Evolutionary conservation across 1,140 invertebrate species (phyloP).

Genomic region (Thaumetopoea pityocampa): DNA sequence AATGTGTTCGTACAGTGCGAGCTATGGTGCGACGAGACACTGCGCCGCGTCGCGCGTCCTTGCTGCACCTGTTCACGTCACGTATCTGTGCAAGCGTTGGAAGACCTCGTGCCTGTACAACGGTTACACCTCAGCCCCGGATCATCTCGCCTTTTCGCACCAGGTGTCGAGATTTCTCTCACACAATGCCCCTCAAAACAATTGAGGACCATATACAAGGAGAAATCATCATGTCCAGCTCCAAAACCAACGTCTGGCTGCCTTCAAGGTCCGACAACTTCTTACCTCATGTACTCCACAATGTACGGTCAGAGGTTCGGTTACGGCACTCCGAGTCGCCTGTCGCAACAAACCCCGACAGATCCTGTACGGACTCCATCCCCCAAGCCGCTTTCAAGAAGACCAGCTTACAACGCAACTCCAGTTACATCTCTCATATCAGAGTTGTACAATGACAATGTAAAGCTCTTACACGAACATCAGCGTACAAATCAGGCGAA

Average conservation of each 20-base stretch:
- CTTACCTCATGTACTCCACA: conserved; percentile 43
- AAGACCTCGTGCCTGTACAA: conserved; percentile 32
- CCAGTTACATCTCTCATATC: neutral
- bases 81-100: conserved; percentile 38
- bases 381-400: neutral
- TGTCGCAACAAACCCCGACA: conserved; percentile 1
- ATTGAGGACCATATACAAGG: conserved; percentile 5
- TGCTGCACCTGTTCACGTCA: conserved; percentile 54
- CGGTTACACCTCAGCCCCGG: conserved; percentile 23
- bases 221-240: conserved; percentile 28
- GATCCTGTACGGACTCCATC: conserved; percentile 8
- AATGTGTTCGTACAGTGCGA: conserved; percentile 64
- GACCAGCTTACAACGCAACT: too few species aligned
- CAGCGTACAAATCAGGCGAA: conserved; percentile 19
- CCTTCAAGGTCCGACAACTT: conserved; percentile 19
- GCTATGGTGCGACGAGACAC: conserved; percentile 56
- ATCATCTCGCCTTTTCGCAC: conserved; percentile 24
- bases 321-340: conserved; percentile 14
- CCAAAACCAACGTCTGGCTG: conserved; percentile 30
- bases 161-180: conserved; percentile 42
- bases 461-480: conserved; percentile 10
- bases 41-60: conserved; percentile 43
- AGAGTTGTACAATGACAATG: conserved; percentile 6
- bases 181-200: conserved; percentile 33
- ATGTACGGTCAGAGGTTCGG: conserved; percentile 12